These are phyloP conservation scores for Drosophila macrospina DNA, from an alignment of 2,888 invertebrate genomes.

Conservation along the genomic window DNA sequence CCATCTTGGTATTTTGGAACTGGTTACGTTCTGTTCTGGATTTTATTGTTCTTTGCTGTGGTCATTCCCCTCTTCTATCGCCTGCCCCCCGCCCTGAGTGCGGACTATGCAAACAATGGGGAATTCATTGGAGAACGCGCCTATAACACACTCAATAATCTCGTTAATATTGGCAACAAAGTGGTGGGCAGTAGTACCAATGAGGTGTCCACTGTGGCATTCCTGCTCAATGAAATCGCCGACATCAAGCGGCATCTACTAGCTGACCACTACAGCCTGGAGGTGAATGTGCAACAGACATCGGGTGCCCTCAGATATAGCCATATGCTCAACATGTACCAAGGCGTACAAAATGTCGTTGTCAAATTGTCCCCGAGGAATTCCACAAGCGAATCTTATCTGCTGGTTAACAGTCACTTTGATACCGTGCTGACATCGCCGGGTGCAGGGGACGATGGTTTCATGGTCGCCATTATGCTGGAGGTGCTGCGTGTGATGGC, in stretches of 20 bases:
- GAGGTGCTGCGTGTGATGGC: slow-evolving; percentile 86
- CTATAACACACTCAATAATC: slow-evolving; percentile 63
- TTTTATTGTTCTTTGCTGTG: slow-evolving; percentile 72
- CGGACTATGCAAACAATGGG: slow-evolving; percentile 74
- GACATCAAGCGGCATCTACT: slow-evolving; percentile 68
- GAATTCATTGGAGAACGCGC: slow-evolving; percentile 90
- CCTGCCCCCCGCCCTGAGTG: slow-evolving; percentile 68
- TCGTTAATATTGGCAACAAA: slow-evolving; percentile 87
- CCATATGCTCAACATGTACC: slow-evolving; percentile 77
- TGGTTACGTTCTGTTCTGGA: slow-evolving; percentile 74
- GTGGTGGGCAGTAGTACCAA: slow-evolving; percentile 90
- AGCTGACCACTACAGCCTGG: slow-evolving; percentile 74
- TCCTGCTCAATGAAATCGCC: slow-evolving; percentile 80
- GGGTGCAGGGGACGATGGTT: slow-evolving; percentile 90
- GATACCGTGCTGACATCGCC: slow-evolving; percentile 90
- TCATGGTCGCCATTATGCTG: slow-evolving; percentile 88
- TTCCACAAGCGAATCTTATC: slow-evolving; percentile 72
- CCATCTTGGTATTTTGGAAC: slow-evolving; percentile 72
- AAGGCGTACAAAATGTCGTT: slow-evolving; percentile 82
- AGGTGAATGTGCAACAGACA: slow-evolving; percentile 77
- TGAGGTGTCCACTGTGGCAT: slow-evolving; percentile 88
- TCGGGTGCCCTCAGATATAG: slow-evolving; percentile 74
- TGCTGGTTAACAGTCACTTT: slow-evolving; percentile 95
- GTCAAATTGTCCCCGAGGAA: slow-evolving; percentile 78
- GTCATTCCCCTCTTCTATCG: slow-evolving; percentile 66